phyloP scores from a whole-genome alignment of 2,888 invertebrate genomes.

The Schrankia costaestrigalis region DNA sequence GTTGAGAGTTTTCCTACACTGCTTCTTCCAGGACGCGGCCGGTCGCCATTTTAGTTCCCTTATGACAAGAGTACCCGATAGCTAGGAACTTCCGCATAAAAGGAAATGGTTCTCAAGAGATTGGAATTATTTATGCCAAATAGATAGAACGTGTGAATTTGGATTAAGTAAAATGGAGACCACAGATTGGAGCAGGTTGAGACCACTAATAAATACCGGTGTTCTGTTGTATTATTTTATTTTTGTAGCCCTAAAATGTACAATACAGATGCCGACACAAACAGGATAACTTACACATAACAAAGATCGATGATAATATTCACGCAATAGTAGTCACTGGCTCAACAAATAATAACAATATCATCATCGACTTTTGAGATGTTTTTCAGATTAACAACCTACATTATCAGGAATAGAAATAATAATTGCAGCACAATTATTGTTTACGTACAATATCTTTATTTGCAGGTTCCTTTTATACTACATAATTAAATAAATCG shows the following conservation, averaged over 20 bases:
- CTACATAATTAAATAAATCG: constrained; percentile 81
- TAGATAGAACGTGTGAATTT: too few species aligned
- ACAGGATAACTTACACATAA: constrained; percentile 51
- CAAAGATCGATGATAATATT: constrained; percentile 68
- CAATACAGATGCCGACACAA: constrained; percentile 75
- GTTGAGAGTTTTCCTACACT: too few species aligned
- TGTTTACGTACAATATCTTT: constrained; percentile 75
- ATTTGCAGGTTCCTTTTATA: constrained; percentile 72
- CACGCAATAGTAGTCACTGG: constrained; percentile 69
- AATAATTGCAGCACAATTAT: constrained; percentile 67
- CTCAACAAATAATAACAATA: constrained; percentile 56
- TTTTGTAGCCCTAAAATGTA: constrained; percentile 79
- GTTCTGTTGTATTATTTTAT: constrained; percentile 74
- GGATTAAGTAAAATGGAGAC: too few species aligned
- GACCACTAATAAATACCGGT: constrained; percentile 39
- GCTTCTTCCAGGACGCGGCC: too few species aligned
- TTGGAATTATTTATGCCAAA: too few species aligned
- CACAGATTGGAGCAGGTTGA: too few species aligned
- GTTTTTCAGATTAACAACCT: constrained; percentile 67
- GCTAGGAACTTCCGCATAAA: too few species aligned
- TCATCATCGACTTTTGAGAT: constrained; percentile 57
- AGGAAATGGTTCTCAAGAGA: too few species aligned
- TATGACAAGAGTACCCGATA: too few species aligned
- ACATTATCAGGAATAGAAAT: constrained; percentile 75
- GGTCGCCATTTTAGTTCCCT: too few species aligned